Base-by-base conservation (phyloP, 1,140 invertebrate genomes). In the Antheraea mylitta region DNA sequence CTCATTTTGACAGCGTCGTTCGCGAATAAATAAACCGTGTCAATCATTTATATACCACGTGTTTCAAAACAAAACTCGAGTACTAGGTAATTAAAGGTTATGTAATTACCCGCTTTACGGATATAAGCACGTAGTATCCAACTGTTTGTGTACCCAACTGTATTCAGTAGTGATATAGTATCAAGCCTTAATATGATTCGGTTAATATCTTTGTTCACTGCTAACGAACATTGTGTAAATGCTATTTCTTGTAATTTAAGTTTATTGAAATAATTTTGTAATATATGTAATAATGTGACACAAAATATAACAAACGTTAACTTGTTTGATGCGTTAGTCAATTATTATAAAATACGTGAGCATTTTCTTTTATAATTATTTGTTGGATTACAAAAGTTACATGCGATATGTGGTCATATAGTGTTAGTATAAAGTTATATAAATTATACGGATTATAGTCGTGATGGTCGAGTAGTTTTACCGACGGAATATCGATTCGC, bases 31-130 rank as follows among this genome's bases (percentile, higher is more conserved):
- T 76, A 37, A 53, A 48, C 73, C 16, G 77, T 73, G 68, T 69
- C 67, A 65, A 75, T 74, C 73, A 68, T 78, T 80, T 89, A 84
- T 87, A 89, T 82, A 81, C 71, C 71, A 76, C 59, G 64, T 66
- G 78, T 89, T 89, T 83, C 83, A 82, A 86, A 85, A 87, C 69
- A 69, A 11, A 76, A 78, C 64, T 79, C 74, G 81, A 73, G 81
- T 74, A 82, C 68, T 70, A 66, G 74, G 72, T 78, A 75, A 79
- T 67, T 71, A 19, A 36, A 16, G 45, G 62, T 77, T 59, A 71
- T 66, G 72, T 68, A 76, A 78, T 48, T 74, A 75, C 18, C 18
- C 18, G 11, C 18, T 53, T 65, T 65, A 19, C 0, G 37, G 64
- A 13, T 16, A 48, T 53, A 65, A 53, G 45, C 45, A 65, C 64